Percentiles rank a stretch among this genome's conserved stretches.
These are phyloP conservation scores for Halocaridina rubra DNA, from an alignment of 2,888 invertebrate species.

Conservation along the genomic window DNA sequence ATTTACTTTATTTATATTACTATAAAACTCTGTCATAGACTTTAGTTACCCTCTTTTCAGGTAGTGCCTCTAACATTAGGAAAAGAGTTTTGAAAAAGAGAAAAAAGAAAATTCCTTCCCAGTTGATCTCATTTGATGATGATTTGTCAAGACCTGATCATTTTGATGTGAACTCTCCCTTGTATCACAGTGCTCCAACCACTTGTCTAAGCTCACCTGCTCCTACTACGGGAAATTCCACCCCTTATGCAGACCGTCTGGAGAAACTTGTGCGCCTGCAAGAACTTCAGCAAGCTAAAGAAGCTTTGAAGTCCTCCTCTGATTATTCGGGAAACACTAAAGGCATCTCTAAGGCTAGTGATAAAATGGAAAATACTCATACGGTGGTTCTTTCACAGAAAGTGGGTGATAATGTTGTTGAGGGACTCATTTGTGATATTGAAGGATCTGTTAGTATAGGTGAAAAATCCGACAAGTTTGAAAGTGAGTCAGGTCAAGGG, in stretches of 20 bases:
- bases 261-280: slow-evolving; percentile 35
- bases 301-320: slow-evolving; percentile 1
- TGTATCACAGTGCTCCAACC: slow-evolving; percentile 75
- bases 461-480: background rate
- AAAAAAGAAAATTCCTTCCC: slow-evolving; percentile 75
- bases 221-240: slow-evolving; percentile 23
- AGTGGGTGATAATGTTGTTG: background rate
- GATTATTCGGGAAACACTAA: background rate
- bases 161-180: slow-evolving; percentile 38
- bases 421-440: background rate
- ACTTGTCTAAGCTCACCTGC: slow-evolving; percentile 75
- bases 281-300: slow-evolving; percentile 33
- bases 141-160: slow-evolving; percentile 67
- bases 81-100: slow-evolving; percentile 68
- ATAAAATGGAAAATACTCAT: slow-evolving; percentile 10
- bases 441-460: background rate
- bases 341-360: background rate
- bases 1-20: too few species aligned
- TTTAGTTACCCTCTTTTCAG: too few species aligned
- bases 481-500: slow-evolving; percentile 17
- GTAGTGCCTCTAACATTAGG: background rate
- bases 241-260: slow-evolving; percentile 54
- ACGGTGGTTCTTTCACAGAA: background rate
- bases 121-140: slow-evolving; percentile 79
- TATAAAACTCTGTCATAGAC: too few species aligned